Evolutionary conservation across 2,797 vertebrate genomes (phyloP).

Genomic region (Chelon auratus): DNA sequence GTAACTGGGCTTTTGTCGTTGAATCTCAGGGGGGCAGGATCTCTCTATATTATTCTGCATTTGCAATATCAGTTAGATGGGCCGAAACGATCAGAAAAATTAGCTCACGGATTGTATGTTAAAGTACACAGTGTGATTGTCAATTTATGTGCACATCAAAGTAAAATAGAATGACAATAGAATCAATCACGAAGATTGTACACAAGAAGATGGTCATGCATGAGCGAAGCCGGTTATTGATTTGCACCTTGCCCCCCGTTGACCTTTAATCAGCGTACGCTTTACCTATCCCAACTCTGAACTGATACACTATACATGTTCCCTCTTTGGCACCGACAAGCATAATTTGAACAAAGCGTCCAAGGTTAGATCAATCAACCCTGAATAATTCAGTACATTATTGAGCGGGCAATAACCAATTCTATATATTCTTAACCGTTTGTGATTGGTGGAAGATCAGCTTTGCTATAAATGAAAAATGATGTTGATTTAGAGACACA

Average conservation of each 20-base stretch:
- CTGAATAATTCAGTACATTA: constrained; percentile 59
- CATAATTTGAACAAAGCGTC: constrained; percentile 61
- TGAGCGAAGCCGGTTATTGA: constrained; percentile 41
- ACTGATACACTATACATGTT: constrained; percentile 51
- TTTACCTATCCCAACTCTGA: constrained; percentile 36
- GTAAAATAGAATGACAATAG: constrained; percentile 9
- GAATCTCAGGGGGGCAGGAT: constrained; percentile 31
- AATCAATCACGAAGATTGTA: constrained; percentile 18
- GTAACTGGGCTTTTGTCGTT: constrained; percentile 47
- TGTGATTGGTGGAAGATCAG: constrained; percentile 31
- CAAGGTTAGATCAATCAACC: constrained; percentile 55
- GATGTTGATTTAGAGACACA: constrained; percentile 19
- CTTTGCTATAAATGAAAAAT: constrained; percentile 31
- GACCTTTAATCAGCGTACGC: constrained; percentile 59
- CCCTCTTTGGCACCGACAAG: constrained; percentile 50
- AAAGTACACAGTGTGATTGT: constrained; percentile 18
- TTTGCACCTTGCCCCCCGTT: constrained; percentile 47
- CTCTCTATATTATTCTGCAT: constrained; percentile 35
- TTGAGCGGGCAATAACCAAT: constrained; percentile 56
- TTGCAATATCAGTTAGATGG: constrained; percentile 49
- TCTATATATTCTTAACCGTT: constrained; percentile 43
- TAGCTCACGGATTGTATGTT: constrained; percentile 60
- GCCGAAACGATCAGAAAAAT: constrained; percentile 61
- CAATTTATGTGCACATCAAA: constrained; percentile 31
- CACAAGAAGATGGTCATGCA: too few relatives aligned